Conservation (phyloP, 37 sponge, comb jelly and placozoan genomes). For the Halisarca cf. caerulea region DNA sequence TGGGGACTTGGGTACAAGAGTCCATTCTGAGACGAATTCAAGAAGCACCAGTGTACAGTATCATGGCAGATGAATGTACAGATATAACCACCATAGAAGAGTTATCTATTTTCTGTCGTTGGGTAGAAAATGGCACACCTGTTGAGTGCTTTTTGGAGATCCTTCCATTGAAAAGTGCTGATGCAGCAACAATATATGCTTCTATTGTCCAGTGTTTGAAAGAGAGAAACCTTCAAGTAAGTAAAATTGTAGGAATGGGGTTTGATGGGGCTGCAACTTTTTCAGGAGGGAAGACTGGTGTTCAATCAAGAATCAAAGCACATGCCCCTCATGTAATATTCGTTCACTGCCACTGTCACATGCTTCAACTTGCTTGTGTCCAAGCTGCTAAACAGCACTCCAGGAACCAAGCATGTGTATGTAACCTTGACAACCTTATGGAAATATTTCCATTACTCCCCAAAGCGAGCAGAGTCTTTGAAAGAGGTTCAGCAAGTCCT, state of each 20-base stretch:
- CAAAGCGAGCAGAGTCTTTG: slow-evolving; percentile 50
- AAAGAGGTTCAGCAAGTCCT: slow-evolving; percentile 52
- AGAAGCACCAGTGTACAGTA: slow-evolving; percentile 41
- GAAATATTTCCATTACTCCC: slow-evolving; percentile 54
- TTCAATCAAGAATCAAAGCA: background rate
- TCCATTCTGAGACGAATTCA: slow-evolving; percentile 47
- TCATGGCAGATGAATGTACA: slow-evolving; percentile 73
- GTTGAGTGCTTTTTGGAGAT: background rate
- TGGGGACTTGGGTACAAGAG: slow-evolving; percentile 60
- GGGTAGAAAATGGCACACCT: slow-evolving; percentile 68
- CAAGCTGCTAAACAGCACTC: slow-evolving; percentile 68
- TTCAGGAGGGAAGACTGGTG: no score
- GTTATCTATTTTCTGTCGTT: no score
- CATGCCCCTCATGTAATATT: background rate
- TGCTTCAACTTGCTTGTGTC: slow-evolving; percentile 65
- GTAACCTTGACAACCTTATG: slow-evolving; percentile 49
- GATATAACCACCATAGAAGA: slow-evolving; percentile 72
- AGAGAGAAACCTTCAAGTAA: background rate
- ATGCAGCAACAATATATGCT: no score
- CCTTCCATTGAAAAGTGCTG: background rate
- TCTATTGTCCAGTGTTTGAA: no score
- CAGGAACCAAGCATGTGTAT: slow-evolving; percentile 51
- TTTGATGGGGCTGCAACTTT: slow-evolving; percentile 33
- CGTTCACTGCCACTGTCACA: background rate
- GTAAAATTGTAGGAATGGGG: slow-evolving; percentile 14